phyloP scores from a whole-genome alignment of 2,113 vertebrate genomes.

The Nothobranchius furzeri region DNA sequence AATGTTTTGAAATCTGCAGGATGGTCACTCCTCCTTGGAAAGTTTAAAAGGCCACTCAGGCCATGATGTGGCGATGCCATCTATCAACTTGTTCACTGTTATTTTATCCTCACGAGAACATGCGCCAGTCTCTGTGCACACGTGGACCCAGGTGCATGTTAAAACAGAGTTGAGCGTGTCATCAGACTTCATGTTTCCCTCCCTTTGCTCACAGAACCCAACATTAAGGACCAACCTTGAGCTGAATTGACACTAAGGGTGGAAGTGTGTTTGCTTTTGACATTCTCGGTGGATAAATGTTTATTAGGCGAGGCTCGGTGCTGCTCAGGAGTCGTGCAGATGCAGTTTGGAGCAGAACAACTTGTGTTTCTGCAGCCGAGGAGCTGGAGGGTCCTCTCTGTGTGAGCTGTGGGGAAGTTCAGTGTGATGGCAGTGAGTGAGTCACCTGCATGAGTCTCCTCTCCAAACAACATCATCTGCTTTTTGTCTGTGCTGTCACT shows the following conservation, averaged over 20 bases:
- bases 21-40: conserved; percentile 20
- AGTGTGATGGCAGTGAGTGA: conserved; percentile 42
- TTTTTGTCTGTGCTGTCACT: conserved; percentile 40
- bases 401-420: conserved; percentile 34
- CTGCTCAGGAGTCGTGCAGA: too few relatives aligned
- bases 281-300: conserved; percentile 37
- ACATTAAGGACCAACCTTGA: conserved; percentile 28
- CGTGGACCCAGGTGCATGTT: too few relatives aligned
- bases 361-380: neutral
- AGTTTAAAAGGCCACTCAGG: conserved; percentile 25
- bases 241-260: conserved; percentile 25
- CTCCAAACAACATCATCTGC: conserved; percentile 36
- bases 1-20: neutral
- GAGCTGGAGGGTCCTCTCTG: neutral
- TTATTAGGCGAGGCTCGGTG: neutral
- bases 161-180: too few relatives aligned
- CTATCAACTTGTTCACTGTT: neutral
- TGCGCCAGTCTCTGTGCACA: too few relatives aligned
- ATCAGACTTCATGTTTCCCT: neutral
- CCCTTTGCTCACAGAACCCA: conserved; percentile 50
- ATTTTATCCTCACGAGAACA: neutral
- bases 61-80: neutral
- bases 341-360: neutral
- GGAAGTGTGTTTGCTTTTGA: conserved; percentile 43
- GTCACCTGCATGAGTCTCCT: conserved; percentile 21